phyloP scores from a whole-genome alignment of 2,888 invertebrate genomes.

The Calameuta idolon region DNA sequence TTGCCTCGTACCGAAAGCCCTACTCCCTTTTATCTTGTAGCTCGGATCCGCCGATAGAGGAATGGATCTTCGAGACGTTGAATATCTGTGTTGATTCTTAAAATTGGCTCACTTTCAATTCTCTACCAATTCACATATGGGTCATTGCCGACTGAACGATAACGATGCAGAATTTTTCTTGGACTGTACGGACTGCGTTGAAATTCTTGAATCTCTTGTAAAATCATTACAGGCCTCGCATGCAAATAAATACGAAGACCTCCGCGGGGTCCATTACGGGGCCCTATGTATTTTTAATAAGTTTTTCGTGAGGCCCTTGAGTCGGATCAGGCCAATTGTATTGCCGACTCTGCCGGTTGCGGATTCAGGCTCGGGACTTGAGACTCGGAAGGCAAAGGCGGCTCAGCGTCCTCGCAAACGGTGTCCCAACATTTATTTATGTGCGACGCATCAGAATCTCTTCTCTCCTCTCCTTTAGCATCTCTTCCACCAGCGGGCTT shows the following conservation, averaged over 20 bases:
- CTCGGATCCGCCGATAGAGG: neutral
- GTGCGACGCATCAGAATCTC: conserved; percentile 49
- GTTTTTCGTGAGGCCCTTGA: conserved; percentile 48
- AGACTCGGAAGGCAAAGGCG: conserved; percentile 38
- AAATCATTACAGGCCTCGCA: conserved; percentile 11
- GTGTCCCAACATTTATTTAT: conserved; percentile 60
- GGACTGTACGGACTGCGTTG: neutral
- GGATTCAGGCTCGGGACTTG: neutral
- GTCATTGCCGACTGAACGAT: neutral
- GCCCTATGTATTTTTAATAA: conserved; percentile 62
- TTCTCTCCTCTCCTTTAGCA: conserved; percentile 21
- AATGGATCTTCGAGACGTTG: neutral
- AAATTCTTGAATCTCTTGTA: neutral
- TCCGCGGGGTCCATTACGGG: conserved; percentile 47
- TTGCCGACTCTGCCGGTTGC: neutral
- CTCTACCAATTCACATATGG: neutral
- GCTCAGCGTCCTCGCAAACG: conserved; percentile 54
- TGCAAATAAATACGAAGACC: conserved; percentile 31
- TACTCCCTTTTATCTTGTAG: neutral
- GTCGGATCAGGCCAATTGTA: neutral
- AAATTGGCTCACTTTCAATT: neutral
- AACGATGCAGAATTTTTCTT: neutral
- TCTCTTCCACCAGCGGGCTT: conserved; percentile 42
- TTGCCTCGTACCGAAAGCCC: conserved; percentile 15
- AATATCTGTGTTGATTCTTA: neutral